Evolutionary conservation across 2,113 vertebrate species (phyloP).

Genomic region (Peromyscus californicus): DNA sequence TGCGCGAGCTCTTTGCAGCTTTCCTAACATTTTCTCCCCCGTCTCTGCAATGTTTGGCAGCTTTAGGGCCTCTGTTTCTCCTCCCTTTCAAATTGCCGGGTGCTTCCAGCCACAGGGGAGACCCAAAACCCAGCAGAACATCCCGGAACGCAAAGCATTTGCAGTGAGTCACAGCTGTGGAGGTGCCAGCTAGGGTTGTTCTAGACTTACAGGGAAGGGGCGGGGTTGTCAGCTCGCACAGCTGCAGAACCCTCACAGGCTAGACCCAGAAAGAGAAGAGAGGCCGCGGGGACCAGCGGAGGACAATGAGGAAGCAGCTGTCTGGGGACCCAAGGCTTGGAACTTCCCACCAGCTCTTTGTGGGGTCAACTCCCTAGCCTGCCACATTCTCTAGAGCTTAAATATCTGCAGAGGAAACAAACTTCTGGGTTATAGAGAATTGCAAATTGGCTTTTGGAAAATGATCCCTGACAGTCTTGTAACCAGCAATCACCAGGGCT

Average conservation of each 20-base stretch:
- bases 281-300: not conserved
- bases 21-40: slow-evolving; percentile 18
- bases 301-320: not conserved
- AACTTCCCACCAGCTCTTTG: not conserved
- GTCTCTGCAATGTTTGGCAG: slow-evolving; percentile 52
- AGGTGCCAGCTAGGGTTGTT: slow-evolving; percentile 45
- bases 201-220: not conserved
- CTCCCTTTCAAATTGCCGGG: slow-evolving; percentile 58
- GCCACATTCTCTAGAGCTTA: not conserved
- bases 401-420: not conserved
- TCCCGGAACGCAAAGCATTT: slow-evolving; percentile 77
- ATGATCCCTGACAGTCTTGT: not conserved
- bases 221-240: not conserved
- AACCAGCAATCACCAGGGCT: slow-evolving; percentile 35
- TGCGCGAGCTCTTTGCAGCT: not conserved
- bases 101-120: slow-evolving; percentile 67
- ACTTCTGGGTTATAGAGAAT: not conserved
- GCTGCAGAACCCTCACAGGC: slow-evolving; percentile 44
- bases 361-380: not conserved
- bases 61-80: slow-evolving; percentile 40
- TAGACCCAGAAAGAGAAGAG: not conserved
- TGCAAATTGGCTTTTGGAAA: slow-evolving; percentile 39
- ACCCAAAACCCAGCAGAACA: slow-evolving; percentile 60
- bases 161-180: slow-evolving; percentile 76
- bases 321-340: not conserved